Evolutionary conservation across 2,113 vertebrate species (phyloP).

Genomic region (Nettapus auritus): DNA sequence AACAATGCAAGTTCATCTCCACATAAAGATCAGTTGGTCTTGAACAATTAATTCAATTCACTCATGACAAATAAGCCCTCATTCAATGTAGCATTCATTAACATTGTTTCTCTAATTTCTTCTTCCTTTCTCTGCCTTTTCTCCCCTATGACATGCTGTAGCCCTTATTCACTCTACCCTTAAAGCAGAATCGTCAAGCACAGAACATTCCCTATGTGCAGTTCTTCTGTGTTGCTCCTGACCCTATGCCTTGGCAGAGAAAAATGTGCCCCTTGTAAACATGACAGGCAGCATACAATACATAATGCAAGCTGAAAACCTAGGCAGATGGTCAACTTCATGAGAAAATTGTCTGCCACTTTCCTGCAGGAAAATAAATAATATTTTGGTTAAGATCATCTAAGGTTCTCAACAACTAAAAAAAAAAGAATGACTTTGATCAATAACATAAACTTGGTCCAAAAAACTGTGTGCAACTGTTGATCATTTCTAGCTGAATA

Average conservation of each 20-base stretch:
- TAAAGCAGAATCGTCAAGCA: neutral
- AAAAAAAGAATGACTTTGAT: neutral
- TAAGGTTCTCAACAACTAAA: neutral
- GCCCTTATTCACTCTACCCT: neutral
- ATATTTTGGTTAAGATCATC: neutral
- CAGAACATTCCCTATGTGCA: fast-evolving
- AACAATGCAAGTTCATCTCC: neutral
- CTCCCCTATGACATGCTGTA: fast-evolving
- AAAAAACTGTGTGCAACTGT: fast-evolving
- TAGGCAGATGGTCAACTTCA: neutral
- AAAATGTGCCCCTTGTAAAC: neutral
- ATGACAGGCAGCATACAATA: neutral
- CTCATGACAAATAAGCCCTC: neutral
- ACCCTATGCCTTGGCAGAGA: neutral
- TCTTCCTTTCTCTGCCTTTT: neutral
- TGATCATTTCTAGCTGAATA: neutral
- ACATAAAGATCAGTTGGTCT: neutral
- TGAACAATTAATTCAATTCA: constrained; percentile 2
- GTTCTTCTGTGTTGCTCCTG: neutral
- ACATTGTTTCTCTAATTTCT: neutral
- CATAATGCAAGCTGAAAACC: neutral
- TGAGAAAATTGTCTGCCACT: neutral
- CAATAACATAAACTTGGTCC: neutral
- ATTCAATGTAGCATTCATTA: neutral
- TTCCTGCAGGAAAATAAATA: neutral